phyloP scores from a whole-genome alignment of 1,140 invertebrate genomes.

The Cydia fagiglandana region DNA sequence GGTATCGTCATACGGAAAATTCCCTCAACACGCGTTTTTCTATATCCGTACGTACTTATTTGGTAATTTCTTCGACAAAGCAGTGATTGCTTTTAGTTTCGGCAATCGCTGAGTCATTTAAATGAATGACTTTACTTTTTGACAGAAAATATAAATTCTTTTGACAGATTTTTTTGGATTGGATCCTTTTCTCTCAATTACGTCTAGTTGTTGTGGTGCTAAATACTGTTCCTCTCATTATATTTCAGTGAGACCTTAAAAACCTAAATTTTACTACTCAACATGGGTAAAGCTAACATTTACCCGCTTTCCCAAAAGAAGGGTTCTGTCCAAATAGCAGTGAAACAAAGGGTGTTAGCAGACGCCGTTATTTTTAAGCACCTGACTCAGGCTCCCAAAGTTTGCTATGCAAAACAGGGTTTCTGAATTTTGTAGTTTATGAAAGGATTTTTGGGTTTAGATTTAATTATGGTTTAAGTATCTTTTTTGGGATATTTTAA shows the following conservation, averaged over 20 bases:
- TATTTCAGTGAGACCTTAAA: neutral
- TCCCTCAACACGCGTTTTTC: too few species aligned
- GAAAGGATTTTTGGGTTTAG: neutral
- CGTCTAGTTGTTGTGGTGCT: too few species aligned
- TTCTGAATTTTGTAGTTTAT: neutral
- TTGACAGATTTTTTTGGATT: too few species aligned
- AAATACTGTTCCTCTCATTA: too few species aligned
- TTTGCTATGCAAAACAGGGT: slow-evolving; percentile 36
- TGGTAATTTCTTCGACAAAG: too few species aligned
- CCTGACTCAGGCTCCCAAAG: slow-evolving; percentile 57
- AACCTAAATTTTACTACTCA: neutral
- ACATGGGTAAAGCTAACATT: neutral
- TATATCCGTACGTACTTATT: too few species aligned
- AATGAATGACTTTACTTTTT: too few species aligned
- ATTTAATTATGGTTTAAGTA: slow-evolving; percentile 15
- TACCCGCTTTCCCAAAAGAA: neutral
- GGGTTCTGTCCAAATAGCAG: slow-evolving; percentile 8
- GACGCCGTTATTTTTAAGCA: slow-evolving; percentile 75
- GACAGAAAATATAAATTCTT: too few species aligned
- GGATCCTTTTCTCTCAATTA: too few species aligned
- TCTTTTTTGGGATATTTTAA: neutral
- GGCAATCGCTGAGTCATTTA: too few species aligned
- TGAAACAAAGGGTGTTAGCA: slow-evolving; percentile 53
- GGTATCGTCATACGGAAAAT: too few species aligned
- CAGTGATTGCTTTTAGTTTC: too few species aligned